These are phyloP conservation scores for Drosophila pseudotakahashii DNA, from an alignment of 2,888 invertebrate genomes.

Conservation along the genomic window DNA sequence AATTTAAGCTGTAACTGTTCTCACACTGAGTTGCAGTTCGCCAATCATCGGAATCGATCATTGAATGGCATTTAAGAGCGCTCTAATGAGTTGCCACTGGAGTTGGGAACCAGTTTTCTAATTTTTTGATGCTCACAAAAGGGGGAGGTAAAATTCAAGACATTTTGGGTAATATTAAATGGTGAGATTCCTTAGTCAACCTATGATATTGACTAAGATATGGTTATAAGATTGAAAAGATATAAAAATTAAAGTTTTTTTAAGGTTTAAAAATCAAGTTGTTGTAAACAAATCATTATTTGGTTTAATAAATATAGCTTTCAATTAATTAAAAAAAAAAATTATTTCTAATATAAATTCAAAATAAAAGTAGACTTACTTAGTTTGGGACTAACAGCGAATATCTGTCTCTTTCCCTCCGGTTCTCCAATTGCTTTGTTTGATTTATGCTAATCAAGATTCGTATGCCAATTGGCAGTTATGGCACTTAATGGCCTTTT, in stretches of 20 bases:
- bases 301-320: too few species aligned
- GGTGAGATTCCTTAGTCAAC: background rate
- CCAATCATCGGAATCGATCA: slow-evolving; percentile 23
- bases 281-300: too few species aligned
- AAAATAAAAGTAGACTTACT: slow-evolving; percentile 16
- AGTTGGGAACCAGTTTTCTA: slow-evolving; percentile 14
- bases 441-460: slow-evolving; percentile 60
- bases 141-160: background rate
- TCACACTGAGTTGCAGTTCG: slow-evolving; percentile 8
- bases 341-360: too few species aligned
- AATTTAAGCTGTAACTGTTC: slow-evolving; percentile 27
- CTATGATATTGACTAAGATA: too few species aligned
- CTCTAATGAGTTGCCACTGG: slow-evolving; percentile 12
- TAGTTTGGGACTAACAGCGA: background rate
- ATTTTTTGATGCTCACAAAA: background rate
- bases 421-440: slow-evolving; percentile 25
- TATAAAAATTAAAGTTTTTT: too few species aligned
- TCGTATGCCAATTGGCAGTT: slow-evolving; percentile 45
- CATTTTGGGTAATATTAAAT: background rate
- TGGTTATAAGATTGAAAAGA: background rate
- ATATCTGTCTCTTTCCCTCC: slow-evolving; percentile 1
- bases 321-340: too few species aligned
- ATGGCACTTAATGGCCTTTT: slow-evolving; percentile 52
- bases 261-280: too few species aligned
- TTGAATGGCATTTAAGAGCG: slow-evolving; percentile 21